These are phyloP conservation scores for Drosophila prosaltans DNA, from an alignment of 1,140 invertebrate genomes.

Conservation along the genomic window DNA sequence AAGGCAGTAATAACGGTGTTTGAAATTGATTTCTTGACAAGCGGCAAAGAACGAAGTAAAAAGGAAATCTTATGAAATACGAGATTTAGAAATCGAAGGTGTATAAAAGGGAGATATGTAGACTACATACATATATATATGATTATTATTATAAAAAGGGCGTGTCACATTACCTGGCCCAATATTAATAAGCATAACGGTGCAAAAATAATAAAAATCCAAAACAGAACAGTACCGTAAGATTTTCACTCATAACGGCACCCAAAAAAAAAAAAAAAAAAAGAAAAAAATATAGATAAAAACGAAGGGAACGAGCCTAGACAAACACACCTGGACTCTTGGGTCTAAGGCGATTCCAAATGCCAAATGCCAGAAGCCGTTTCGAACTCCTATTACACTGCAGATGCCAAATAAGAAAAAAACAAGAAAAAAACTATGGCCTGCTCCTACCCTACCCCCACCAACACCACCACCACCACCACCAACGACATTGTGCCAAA, in stretches of 20 bases:
- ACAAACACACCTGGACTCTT: conserved; percentile 59
- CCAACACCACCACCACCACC: neutral
- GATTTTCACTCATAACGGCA: conserved; percentile 74
- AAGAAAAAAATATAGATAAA: neutral
- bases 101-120: conserved; percentile 6
- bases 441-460: neutral
- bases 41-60: conserved; percentile 41
- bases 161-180: conserved; percentile 68
- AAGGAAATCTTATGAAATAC: conserved; percentile 44
- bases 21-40: conserved; percentile 62
- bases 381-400: conserved; percentile 2
- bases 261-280: conserved; percentile 43
- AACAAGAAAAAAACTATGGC: neutral
- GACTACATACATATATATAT: neutral
- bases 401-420: neutral
- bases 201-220: conserved; percentile 18
- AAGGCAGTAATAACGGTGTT: conserved; percentile 39
- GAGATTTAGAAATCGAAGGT: conserved; percentile 63
- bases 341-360: conserved; percentile 33
- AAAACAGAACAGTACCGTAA: neutral
- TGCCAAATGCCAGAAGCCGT: neutral
- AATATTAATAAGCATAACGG: conserved; percentile 77
- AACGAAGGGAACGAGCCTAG: conserved; percentile 40
- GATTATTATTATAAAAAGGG: conserved; percentile 18
- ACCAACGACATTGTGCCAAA: no score